Base-by-base conservation (phyloP, 2,888 invertebrate species). In the Celastrina argiolus region DNA sequence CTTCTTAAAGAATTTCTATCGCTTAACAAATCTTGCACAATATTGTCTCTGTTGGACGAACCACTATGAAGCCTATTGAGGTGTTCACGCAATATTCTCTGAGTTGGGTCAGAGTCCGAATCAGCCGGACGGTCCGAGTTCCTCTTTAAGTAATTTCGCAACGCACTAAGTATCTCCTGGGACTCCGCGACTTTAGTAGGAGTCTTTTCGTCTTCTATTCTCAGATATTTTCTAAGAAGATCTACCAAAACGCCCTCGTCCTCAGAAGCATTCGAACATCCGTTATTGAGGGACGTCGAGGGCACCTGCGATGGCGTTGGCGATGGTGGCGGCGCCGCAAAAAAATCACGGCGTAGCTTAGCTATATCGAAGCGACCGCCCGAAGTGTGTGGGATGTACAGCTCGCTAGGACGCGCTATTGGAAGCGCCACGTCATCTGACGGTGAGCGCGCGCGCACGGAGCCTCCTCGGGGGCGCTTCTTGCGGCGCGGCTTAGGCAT, bases 1-100 rank as follows among this genome's bases (percentile, higher is more conserved):
- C 93, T 94, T 81, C 95, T 95, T 65, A 96, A 85, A 31, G 95
- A 89, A 76, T 93, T 94, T 74, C 95, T 92, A 80, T 96, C 94
- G 10, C 94, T 94, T 65, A 96, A 84, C 64, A 96, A 89, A 75
- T 95, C 94, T 65, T 94, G 94, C 73, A 96, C 94, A 67, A 95
- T 94, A 80, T 92, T 92, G 71, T 95, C 94, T 67, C 94, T 91
- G 75, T 93, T 94, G 0, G 93, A 88, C 14, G 93, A 92, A 72
- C 94, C 93, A 71, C 93, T 91, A 78, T 94, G 95, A 76, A 95
- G 94, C 70, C 95, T 90, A 73, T 94, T 92, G 16, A 95, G 85
- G 7, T 94, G 94, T 73, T 95, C 95, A 67, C 93, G 83, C 69
- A 95, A 79, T 28, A 93, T 92, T 76, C 93, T 93, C 63, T 81